phyloP scores from a whole-genome alignment of 1,140 invertebrate genomes.

The Drusus annulatus region DNA sequence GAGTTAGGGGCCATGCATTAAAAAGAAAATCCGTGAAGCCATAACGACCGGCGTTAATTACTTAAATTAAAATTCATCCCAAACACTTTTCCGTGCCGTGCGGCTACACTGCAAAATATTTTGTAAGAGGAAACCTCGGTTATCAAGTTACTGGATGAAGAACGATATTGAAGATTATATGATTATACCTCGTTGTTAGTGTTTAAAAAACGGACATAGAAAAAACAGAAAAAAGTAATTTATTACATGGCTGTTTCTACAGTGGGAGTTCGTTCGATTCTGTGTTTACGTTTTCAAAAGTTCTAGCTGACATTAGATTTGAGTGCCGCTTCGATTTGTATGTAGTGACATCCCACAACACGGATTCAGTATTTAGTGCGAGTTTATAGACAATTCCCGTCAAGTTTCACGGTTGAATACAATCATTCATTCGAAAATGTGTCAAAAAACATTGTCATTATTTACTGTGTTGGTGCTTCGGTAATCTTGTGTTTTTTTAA shows the following conservation, averaged over 20 bases:
- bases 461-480: constrained; percentile 1
- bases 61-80: constrained; percentile 44
- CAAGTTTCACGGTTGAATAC: neutral
- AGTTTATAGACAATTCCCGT: neutral
- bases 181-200: too few species aligned
- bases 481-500: constrained; percentile 12
- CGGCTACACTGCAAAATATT: constrained; percentile 14
- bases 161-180: too few species aligned
- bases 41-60: constrained; percentile 36
- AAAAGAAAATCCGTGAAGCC: constrained; percentile 38
- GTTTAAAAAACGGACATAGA: too few species aligned
- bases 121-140: too few species aligned
- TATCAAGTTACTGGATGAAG: too few species aligned
- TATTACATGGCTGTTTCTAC: constrained; percentile 43
- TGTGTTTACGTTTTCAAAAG: constrained; percentile 46
- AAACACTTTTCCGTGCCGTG: constrained; percentile 11
- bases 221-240: too few species aligned
- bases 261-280: constrained; percentile 33
- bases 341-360: neutral
- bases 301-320: constrained; percentile 32
- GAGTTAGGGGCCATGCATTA: constrained; percentile 34
- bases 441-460: constrained; percentile 32
- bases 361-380: neutral
- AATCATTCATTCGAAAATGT: constrained; percentile 36
- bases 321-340: neutral